phyloP scores from a whole-genome alignment of 2,113 vertebrate genomes.

The Spermophilus dauricus region DNA sequence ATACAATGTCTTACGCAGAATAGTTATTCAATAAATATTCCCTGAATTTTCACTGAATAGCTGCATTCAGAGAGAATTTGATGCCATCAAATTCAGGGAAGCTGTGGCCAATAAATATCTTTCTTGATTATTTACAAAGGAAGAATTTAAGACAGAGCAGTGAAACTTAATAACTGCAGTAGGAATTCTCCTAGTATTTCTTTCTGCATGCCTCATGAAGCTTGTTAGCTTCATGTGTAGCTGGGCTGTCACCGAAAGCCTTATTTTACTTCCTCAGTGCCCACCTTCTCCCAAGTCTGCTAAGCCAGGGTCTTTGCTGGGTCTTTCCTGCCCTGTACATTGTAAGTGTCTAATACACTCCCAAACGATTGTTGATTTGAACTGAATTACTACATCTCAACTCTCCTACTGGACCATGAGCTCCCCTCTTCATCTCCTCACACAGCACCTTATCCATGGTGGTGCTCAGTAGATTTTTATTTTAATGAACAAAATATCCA shows the following conservation, averaged over 20 bases:
- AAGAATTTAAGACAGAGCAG: slow-evolving; percentile 48
- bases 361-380: background rate
- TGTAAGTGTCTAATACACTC: background rate
- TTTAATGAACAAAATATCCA: background rate
- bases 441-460: background rate
- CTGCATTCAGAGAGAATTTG: slow-evolving; percentile 48
- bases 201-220: background rate
- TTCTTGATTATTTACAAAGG: slow-evolving; percentile 37
- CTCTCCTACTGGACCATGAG: background rate
- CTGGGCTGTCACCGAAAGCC: background rate
- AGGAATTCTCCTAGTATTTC: background rate
- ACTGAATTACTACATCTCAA: background rate
- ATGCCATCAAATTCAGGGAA: background rate
- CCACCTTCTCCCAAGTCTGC: background rate
- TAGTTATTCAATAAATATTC: slow-evolving; percentile 54
- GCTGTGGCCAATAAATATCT: slow-evolving; percentile 15
- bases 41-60: slow-evolving; percentile 40
- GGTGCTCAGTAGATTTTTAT: background rate
- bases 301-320: background rate
- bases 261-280: background rate
- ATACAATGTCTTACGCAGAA: slow-evolving; percentile 13
- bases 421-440: background rate
- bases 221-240: background rate
- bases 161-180: background rate
- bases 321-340: background rate